Conservation (phyloP, 2,797 vertebrate species). For the Coregonus sp. region DNA sequence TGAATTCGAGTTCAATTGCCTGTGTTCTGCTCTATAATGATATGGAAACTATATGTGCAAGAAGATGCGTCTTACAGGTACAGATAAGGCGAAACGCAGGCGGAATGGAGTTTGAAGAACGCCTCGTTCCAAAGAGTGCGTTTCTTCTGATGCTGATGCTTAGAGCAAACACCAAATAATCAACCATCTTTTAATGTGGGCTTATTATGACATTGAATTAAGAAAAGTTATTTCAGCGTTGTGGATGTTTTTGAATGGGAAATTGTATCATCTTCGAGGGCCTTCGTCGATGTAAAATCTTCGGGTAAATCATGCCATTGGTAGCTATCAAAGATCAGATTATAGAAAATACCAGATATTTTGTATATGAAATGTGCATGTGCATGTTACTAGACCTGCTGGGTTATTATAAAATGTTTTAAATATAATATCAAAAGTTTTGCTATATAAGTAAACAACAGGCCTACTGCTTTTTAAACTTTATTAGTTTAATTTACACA, state of each 20-base stretch:
- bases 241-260: background rate
- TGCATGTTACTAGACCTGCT: background rate
- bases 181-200: background rate
- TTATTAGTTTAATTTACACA: background rate
- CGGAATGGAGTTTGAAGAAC: constrained; percentile 60
- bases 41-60: constrained; percentile 33
- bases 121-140: background rate
- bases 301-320: background rate
- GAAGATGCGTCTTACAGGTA: constrained; percentile 71
- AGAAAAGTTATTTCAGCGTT: constrained; percentile 25
- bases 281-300: background rate
- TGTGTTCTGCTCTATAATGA: constrained; percentile 2
- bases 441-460: background rate
- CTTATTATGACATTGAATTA: background rate
- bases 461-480: background rate
- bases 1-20: constrained; percentile 16
- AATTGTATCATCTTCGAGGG: background rate
- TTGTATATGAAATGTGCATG: background rate
- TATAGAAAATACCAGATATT: no score
- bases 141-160: constrained; percentile 33
- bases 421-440: background rate
- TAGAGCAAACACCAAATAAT: background rate
- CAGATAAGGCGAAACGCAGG: constrained; percentile 68
- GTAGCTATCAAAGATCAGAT: background rate
- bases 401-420: background rate